Conservation (phyloP, 2,888 invertebrate genomes). For the Mayetiola destructor region DNA sequence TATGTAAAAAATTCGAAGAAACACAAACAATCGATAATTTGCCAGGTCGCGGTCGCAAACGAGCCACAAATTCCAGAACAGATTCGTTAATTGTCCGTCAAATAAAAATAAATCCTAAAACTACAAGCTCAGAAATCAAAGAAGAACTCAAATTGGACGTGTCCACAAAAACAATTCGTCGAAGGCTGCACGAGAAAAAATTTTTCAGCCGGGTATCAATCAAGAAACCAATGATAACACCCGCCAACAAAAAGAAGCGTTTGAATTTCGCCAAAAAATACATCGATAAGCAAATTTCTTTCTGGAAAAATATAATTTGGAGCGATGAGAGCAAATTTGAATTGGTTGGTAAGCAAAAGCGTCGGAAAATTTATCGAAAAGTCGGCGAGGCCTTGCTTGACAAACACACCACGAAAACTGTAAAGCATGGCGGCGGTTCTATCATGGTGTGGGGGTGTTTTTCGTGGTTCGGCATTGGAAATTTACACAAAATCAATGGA, state of each 20-base stretch:
- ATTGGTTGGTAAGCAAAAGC: conserved; percentile 17
- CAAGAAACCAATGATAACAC: neutral
- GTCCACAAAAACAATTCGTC: neutral
- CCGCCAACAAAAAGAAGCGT: neutral
- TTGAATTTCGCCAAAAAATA: neutral
- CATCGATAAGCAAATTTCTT: neutral
- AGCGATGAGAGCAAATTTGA: conserved; percentile 22
- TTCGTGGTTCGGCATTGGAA: conserved; percentile 17
- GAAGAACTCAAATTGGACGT: no score
- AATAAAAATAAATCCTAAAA: no score
- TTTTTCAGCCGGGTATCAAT: neutral
- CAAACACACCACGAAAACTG: conserved; percentile 20
- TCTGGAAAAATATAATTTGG: conserved; percentile 24
- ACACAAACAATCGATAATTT: no score
- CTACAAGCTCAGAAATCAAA: no score
- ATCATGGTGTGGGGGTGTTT: conserved; percentile 23
- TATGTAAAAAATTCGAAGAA: no score
- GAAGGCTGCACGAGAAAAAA: neutral
- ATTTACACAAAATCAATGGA: neutral
- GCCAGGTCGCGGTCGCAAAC: no score
- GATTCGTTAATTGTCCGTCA: no score
- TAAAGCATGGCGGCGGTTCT: conserved; percentile 24
- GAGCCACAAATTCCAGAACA: no score
- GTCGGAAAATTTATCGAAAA: conserved; percentile 19
- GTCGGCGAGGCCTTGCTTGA: conserved; percentile 18